A percentile compares a stretch with the other conserved stretches of the same genome.
phyloP scores from a whole-genome alignment of 2,888 invertebrate genomes.

The Axea sp. region DNA sequence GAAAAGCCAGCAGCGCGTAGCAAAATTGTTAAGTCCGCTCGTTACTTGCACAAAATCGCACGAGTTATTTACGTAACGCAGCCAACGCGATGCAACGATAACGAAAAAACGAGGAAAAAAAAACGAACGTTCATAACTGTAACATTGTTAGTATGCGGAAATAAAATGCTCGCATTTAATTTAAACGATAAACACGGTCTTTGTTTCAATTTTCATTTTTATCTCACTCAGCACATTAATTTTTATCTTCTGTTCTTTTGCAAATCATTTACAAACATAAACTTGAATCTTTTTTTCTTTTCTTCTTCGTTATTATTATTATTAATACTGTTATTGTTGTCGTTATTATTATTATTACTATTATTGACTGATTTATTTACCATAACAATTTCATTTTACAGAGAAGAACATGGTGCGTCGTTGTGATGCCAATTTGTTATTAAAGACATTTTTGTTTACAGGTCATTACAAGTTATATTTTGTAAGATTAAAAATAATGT shows the following conservation, averaged over 20 bases:
- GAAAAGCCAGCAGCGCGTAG: slow-evolving; percentile 51
- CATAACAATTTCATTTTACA: no score
- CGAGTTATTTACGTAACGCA: slow-evolving; percentile 54
- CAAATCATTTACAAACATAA: no score
- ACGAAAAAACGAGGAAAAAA: slow-evolving; percentile 8
- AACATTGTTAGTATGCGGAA: slow-evolving; percentile 26
- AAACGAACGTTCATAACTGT: slow-evolving; percentile 29
- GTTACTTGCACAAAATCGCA: slow-evolving; percentile 26
- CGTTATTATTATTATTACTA: no score
- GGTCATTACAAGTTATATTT: no score
- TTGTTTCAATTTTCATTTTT: slow-evolving; percentile 1
- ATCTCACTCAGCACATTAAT: not conserved
- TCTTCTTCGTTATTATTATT: no score
- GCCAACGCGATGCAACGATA: slow-evolving; percentile 26
- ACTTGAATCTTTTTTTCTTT: no score
- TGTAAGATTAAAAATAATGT: no score
- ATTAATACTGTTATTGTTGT: no score
- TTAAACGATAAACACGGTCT: slow-evolving; percentile 9
- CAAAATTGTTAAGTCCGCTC: slow-evolving; percentile 47
- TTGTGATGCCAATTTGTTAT: no score
- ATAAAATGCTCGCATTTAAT: slow-evolving; percentile 24
- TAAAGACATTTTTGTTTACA: no score
- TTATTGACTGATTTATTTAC: no score
- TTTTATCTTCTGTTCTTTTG: not conserved
- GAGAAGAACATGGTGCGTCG: no score